Conservation (phyloP, 2,113 vertebrate species). For the Oceanites oceanicus region DNA sequence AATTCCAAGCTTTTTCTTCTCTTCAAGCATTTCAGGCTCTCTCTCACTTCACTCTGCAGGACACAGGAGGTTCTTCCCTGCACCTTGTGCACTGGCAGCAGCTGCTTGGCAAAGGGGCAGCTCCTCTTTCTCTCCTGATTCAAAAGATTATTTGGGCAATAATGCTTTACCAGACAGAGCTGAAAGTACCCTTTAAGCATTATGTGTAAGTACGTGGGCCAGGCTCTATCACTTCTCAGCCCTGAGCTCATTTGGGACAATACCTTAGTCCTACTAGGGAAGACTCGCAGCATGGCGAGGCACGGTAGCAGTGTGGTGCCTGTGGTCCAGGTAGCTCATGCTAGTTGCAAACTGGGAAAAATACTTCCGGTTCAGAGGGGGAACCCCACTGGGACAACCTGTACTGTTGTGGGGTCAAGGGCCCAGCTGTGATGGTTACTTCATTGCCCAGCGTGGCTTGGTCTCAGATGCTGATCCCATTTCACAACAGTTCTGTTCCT, state of each 20-base stretch:
- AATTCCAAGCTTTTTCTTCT: neutral
- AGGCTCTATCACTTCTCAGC: neutral
- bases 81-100: neutral
- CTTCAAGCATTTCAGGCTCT: neutral
- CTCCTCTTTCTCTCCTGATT: neutral
- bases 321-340: neutral
- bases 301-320: neutral
- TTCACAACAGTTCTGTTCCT: neutral
- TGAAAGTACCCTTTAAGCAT: neutral
- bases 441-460: fast-evolving
- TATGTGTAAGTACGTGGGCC: neutral
- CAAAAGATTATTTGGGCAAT: neutral
- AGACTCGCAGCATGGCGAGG: neutral
- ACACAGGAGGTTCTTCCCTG: neutral
- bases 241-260: neutral
- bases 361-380: neutral
- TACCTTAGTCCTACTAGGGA: neutral
- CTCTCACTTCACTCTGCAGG: neutral
- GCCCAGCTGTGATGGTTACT: neutral
- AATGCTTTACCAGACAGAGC: neutral
- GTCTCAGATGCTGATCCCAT: neutral
- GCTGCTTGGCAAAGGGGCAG: neutral
- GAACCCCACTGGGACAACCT: neutral
- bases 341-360: neutral
- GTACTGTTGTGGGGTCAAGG: neutral